A percentile compares a stretch with the other conserved stretches of the same genome.
phyloP scores from a whole-genome alignment of 2,113 vertebrate genomes.

The Phasianus colchicus region DNA sequence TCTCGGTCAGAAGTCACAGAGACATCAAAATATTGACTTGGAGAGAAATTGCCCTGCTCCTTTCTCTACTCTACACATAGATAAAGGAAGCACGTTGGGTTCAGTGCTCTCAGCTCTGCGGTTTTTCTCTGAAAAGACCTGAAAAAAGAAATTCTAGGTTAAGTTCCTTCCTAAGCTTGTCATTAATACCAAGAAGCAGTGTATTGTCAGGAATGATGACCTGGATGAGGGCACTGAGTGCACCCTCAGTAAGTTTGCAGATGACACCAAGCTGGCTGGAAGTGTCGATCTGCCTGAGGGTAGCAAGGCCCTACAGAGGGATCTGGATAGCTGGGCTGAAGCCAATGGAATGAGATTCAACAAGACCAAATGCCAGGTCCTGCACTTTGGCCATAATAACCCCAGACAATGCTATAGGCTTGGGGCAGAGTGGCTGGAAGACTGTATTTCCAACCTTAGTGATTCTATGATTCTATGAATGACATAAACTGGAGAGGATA shows the following conservation, averaged over 20 bases:
- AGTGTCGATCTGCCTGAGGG: too few species aligned
- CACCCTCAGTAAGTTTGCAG: too few species aligned
- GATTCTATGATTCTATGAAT: not conserved
- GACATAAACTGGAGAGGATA: not conserved
- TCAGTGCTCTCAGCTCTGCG: not conserved
- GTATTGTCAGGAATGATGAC: not conserved
- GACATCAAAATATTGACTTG: not conserved
- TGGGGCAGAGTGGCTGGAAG: too few species aligned
- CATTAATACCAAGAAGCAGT: not conserved
- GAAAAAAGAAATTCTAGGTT: accelerated
- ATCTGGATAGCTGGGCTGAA: too few species aligned
- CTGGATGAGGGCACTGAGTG: too few species aligned
- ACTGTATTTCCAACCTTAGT: too few species aligned
- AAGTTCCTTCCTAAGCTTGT: not conserved
- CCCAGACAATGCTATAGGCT: too few species aligned
- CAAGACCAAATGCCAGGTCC: too few species aligned
- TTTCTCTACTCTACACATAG: not conserved
- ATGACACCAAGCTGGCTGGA: too few species aligned
- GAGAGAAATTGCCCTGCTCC: not conserved
- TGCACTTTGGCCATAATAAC: too few species aligned
- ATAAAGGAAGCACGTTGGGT: not conserved
- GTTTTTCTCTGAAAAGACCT: not conserved
- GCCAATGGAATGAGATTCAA: too few species aligned
- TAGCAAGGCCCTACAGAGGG: too few species aligned
- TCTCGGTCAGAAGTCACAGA: not conserved